These are phyloP conservation scores for Stegana nigrithorax DNA, from an alignment of 2,888 invertebrate genomes.

Conservation along the genomic window DNA sequence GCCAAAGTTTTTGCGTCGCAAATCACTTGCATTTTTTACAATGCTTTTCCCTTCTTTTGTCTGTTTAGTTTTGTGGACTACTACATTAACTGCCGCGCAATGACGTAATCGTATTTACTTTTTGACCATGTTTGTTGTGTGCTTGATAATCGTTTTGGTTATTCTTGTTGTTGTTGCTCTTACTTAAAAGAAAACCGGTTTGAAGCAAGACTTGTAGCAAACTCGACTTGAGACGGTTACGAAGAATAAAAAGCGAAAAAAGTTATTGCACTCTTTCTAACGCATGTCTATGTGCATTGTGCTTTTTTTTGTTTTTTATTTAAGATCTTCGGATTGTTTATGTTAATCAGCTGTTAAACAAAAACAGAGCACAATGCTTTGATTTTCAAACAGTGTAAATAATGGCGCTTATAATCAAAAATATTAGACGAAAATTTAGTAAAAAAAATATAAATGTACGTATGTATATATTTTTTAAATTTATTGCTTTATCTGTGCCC, in stretches of 20 bases:
- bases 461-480: not conserved
- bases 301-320: slow-evolving; percentile 44
- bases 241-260: too few species aligned
- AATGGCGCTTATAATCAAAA: too few species aligned
- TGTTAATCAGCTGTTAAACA: slow-evolving; percentile 52
- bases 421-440: too few species aligned
- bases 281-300: not conserved
- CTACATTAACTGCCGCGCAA: too few species aligned
- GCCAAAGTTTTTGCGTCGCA: not conserved
- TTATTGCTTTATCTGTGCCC: not conserved
- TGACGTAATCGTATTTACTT: slow-evolving; percentile 11
- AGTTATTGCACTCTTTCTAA: slow-evolving; percentile 5
- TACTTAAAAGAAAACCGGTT: slow-evolving; percentile 6
- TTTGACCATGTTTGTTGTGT: not conserved
- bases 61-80: not conserved
- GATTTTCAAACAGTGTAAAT: too few species aligned
- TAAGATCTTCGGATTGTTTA: slow-evolving; percentile 42
- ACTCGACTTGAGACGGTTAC: not conserved
- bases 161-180: not conserved
- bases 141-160: not conserved
- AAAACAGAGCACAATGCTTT: not conserved
- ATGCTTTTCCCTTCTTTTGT: not conserved
- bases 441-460: not conserved
- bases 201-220: not conserved
- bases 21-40: not conserved